phyloP scores from a whole-genome alignment of 2,888 invertebrate species.

The Alentia gelatinosa region DNA sequence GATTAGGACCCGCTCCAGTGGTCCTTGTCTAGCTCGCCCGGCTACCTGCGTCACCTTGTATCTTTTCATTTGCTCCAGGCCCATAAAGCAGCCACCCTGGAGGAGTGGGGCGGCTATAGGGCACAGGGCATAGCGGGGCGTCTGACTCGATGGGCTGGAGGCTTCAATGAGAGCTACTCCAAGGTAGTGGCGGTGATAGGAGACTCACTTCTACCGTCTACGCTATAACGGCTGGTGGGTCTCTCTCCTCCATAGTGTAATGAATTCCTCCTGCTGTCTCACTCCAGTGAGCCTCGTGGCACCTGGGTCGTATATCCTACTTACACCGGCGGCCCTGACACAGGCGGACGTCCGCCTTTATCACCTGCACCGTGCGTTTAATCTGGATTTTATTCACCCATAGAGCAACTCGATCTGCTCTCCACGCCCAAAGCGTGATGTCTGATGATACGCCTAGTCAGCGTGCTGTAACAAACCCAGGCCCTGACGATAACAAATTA shows the following conservation, averaged over 20 bases:
- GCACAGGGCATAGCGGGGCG: background rate
- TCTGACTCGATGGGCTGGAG: background rate
- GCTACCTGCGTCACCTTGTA: background rate
- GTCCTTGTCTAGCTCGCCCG: background rate
- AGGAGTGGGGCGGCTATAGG: background rate
- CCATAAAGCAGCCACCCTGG: background rate
- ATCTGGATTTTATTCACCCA: too few species aligned
- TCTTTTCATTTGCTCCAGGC: conserved; percentile 22
- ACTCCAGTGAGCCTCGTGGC: background rate
- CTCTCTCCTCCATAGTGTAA: background rate
- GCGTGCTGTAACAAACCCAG: too few species aligned
- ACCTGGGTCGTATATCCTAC: too few species aligned
- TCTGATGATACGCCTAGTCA: too few species aligned
- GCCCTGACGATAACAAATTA: too few species aligned
- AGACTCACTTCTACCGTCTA: too few species aligned
- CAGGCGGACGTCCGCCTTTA: too few species aligned
- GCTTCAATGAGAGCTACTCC: background rate
- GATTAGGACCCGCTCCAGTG: background rate
- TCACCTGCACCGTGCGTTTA: too few species aligned
- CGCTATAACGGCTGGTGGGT: too few species aligned
- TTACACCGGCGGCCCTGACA: too few species aligned
- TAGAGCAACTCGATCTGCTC: too few species aligned
- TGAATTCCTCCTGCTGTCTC: background rate
- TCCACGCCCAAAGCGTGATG: too few species aligned
- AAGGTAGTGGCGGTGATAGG: background rate